Percentiles rank a stretch among this genome's conserved stretches.
These are phyloP conservation scores for Anableps anableps DNA, from an alignment of 2,797 vertebrate genomes.

Conservation along the genomic window DNA sequence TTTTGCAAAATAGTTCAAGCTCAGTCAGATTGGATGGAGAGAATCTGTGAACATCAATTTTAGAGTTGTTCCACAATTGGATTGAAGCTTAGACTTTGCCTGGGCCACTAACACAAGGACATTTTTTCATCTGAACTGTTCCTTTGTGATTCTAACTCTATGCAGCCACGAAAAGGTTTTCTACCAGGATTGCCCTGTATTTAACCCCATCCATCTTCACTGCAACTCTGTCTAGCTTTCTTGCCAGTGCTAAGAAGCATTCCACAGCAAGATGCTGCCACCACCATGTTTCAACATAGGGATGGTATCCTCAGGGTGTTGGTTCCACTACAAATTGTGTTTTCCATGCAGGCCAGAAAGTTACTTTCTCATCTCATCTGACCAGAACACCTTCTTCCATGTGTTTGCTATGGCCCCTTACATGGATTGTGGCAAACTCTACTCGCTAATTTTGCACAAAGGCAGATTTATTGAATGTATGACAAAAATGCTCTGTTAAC, in stretches of 20 bases:
- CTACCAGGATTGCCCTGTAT: no score
- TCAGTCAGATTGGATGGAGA: neutral
- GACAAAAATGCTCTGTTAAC: neutral
- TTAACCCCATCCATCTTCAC: no score
- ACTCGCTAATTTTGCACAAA: neutral
- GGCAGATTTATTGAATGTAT: neutral
- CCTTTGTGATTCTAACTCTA: no score
- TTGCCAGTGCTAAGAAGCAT: no score
- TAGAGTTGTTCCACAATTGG: neutral
- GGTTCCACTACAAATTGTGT: neutral
- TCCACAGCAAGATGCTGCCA: no score
- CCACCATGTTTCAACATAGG: no score
- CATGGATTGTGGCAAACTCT: neutral
- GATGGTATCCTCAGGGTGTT: neutral
- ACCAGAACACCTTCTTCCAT: neutral
- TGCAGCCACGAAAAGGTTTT: no score
- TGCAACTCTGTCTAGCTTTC: no score
- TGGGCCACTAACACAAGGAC: neutral
- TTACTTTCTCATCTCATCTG: neutral
- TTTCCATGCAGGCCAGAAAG: neutral
- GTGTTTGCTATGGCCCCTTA: neutral
- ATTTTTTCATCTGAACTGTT: no score
- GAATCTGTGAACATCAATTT: neutral
- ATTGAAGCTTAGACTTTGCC: neutral
- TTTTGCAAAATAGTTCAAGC: neutral